These are phyloP conservation scores for Melanostoma mellinum DNA, from an alignment of 2,888 invertebrate species.

Conservation along the genomic window DNA sequence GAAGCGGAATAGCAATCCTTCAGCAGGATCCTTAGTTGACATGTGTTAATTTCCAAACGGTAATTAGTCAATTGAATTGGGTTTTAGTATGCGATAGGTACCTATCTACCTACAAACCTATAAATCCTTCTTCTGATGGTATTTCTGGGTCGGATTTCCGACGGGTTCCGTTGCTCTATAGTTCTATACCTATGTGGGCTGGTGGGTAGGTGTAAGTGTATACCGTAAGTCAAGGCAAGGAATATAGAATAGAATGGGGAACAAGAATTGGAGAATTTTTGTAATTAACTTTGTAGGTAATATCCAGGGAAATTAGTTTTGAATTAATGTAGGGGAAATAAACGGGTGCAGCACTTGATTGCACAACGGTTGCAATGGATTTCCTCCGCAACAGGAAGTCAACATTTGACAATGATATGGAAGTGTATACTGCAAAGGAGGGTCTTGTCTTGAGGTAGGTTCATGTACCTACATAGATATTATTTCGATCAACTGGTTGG, in stretches of 20 bases:
- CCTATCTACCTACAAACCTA: slow-evolving; percentile 4
- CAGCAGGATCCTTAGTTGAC: slow-evolving; percentile 65
- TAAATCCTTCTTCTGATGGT: slow-evolving; percentile 16
- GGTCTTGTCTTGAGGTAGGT: no score
- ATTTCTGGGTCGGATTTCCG: slow-evolving; percentile 54
- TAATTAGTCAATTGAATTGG: slow-evolving; percentile 71
- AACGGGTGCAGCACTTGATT: slow-evolving; percentile 37
- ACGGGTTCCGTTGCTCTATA: neutral
- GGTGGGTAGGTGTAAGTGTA: neutral
- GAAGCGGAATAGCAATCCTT: slow-evolving; percentile 46
- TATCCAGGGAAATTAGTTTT: slow-evolving; percentile 35
- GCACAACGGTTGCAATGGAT: slow-evolving; percentile 48
- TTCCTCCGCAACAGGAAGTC: slow-evolving; percentile 31
- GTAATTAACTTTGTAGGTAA: slow-evolving; percentile 60
- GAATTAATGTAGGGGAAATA: slow-evolving; percentile 39
- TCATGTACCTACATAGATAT: no score
- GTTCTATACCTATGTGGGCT: neutral
- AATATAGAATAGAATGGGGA: neutral
- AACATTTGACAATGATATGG: no score
- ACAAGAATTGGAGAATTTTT: slow-evolving; percentile 36
- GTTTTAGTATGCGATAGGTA: slow-evolving; percentile 26
- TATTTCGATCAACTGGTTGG: no score
- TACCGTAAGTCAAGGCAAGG: neutral
- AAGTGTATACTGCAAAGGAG: no score
- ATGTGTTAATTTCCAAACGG: slow-evolving; percentile 72